Base-by-base conservation (phyloP, 1,140 invertebrate genomes). In the Scaptodrosophila lebanonensis region DNA sequence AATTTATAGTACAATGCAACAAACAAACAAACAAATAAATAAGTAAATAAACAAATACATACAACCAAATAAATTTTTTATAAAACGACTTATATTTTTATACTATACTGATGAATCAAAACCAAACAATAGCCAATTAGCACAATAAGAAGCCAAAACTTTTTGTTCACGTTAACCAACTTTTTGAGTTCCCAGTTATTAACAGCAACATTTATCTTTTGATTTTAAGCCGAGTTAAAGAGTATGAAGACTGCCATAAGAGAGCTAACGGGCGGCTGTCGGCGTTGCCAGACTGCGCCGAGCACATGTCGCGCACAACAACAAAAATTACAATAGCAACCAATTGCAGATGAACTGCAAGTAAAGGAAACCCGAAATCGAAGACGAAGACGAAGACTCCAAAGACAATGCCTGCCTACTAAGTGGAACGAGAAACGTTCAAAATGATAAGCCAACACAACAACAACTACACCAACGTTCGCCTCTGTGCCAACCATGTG, bases 1-100 rank as follows among this genome's bases (percentile, higher is more conserved):
- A 86, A 86, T 87, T 87, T 87, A 87, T 86, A 87, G 85, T 87
- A 87, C 85, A 87, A 87, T 87, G 83, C 85, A 85, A 82, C 60
- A 49, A 56, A 57, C 50, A n/a, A n/a, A n/a, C n/a, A n/a, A 73
- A 66, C 65, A 82, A 49, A 59, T 42, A 82, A 64, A 56, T 29
- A 70, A 59, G 50, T 12, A 35, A 69, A 63, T 47, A 60, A 68
- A 75, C 56, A 62, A 52, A 57, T n/a, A 83, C 51, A 52, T 63
- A 53, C 53, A 68, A 70, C 45, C 67, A 57, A 60, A 69, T 54
- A 25, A 66, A 85, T 72, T 75, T 83, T 77, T 83, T 79, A 85
- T 73, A 85, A 79, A 85, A 68, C 70, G 71, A 84, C 77, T 84
- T 79, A 86, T 86, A 86, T 86, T 86, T 86, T 86, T 86, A 86